Conservation (phyloP, 92 coral and sea anemone genomes). For the Epizoanthus ramosus region DNA sequence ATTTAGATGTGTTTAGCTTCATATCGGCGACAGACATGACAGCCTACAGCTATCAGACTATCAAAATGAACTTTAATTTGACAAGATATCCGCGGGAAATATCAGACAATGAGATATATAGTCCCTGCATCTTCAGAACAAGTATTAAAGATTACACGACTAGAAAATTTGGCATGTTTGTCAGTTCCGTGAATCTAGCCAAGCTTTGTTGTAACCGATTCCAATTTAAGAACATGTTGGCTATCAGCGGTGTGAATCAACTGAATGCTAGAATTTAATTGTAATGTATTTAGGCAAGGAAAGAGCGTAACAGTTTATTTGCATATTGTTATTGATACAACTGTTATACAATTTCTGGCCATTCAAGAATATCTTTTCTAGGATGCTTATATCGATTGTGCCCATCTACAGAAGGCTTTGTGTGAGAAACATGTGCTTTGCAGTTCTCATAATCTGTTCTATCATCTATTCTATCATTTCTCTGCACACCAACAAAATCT, state of each 20-base stretch:
- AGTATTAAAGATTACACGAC: neutral
- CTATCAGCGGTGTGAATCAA: neutral
- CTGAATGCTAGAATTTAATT: neutral
- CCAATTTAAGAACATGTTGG: neutral
- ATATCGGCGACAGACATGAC: slow-evolving; percentile 15
- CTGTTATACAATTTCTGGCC: neutral
- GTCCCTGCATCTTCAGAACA: neutral
- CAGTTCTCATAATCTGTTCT: neutral
- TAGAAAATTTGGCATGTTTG: neutral
- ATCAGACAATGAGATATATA: no score
- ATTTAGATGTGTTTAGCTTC: slow-evolving; percentile 20
- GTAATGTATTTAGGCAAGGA: neutral
- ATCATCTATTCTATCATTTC: no score
- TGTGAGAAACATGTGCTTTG: neutral
- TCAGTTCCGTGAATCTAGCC: neutral
- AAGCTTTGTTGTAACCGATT: neutral
- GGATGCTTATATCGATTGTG: neutral
- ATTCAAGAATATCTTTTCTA: neutral
- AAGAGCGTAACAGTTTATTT: neutral
- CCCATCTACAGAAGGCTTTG: neutral
- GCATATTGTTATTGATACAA: neutral
- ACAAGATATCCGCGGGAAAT: neutral
- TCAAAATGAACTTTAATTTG: slow-evolving; percentile 8
- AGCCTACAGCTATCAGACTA: slow-evolving; percentile 8
- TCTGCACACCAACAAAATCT: no score